These are phyloP conservation scores for Bradynema listronoti DNA, from an alignment of 1,140 invertebrate species.

Conservation along the genomic window DNA sequence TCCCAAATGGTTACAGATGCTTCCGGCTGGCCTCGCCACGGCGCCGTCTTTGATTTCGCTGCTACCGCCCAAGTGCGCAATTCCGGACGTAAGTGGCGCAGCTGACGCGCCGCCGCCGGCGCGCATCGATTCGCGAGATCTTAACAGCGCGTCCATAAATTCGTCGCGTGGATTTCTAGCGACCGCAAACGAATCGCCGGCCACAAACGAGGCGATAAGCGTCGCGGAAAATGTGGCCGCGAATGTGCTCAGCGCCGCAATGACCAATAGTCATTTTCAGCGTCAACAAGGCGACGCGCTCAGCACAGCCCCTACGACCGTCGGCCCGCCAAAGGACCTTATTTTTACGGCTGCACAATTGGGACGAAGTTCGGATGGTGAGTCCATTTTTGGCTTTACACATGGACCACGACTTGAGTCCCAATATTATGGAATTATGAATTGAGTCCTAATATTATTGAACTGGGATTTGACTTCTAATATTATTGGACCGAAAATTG, in stretches of 20 bases:
- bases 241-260: background rate
- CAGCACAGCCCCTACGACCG: background rate
- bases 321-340: background rate
- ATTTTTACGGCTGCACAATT: background rate
- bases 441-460: background rate
- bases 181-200: background rate
- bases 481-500: background rate
- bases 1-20: too few relatives aligned
- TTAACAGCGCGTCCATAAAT: too few relatives aligned
- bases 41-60: too few relatives aligned
- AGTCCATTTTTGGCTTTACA: background rate
- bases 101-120: too few relatives aligned
- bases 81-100: too few relatives aligned
- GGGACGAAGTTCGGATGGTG: constrained; percentile 6
- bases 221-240: background rate
- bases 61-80: too few relatives aligned
- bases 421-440: background rate
- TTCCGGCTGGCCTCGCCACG: too few relatives aligned
- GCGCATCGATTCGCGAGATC: too few relatives aligned
- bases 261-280: background rate
- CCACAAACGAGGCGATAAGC: background rate
- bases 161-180: background rate
- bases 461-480: background rate
- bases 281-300: background rate
- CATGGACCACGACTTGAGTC: background rate